A percentile compares a stretch with the other conserved stretches of the same genome.
phyloP scores from a whole-genome alignment of 2,797 vertebrate species.

The Gymnothorax reevesii region DNA sequence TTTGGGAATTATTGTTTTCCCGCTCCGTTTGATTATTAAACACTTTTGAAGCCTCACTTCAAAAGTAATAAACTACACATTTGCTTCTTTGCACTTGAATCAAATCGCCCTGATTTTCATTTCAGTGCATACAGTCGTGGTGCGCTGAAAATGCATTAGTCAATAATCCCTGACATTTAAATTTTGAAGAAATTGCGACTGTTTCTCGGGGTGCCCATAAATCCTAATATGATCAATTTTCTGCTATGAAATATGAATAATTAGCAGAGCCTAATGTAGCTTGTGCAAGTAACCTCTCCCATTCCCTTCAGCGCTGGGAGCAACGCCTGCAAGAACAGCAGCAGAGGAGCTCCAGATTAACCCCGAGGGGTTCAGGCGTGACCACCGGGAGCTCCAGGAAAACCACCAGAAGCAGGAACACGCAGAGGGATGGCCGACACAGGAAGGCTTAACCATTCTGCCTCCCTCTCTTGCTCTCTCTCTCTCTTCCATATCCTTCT shows the following conservation, averaged over 20 bases:
- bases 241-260: neutral
- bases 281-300: neutral
- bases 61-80: too few relatives aligned
- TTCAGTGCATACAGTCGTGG: too few relatives aligned
- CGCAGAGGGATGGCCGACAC: constrained; percentile 17
- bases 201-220: neutral
- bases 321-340: constrained; percentile 34
- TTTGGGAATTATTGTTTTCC: too few relatives aligned
- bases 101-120: too few relatives aligned
- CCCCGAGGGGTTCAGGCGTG: neutral
- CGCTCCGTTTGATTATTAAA: too few relatives aligned
- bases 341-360: constrained; percentile 25
- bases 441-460: constrained; percentile 10
- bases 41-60: too few relatives aligned
- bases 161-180: neutral
- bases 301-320: constrained; percentile 30
- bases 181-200: neutral
- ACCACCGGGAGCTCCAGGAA: constrained; percentile 21
- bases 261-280: neutral
- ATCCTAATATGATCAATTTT: neutral
- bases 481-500: neutral
- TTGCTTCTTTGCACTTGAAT: too few relatives aligned
- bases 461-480: neutral
- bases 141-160: neutral
- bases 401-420: constrained; percentile 32